A percentile compares a stretch with the other conserved stretches of the same genome.
phyloP scores from a whole-genome alignment of 2,888 invertebrate genomes.

The Acronicta leporina region DNA sequence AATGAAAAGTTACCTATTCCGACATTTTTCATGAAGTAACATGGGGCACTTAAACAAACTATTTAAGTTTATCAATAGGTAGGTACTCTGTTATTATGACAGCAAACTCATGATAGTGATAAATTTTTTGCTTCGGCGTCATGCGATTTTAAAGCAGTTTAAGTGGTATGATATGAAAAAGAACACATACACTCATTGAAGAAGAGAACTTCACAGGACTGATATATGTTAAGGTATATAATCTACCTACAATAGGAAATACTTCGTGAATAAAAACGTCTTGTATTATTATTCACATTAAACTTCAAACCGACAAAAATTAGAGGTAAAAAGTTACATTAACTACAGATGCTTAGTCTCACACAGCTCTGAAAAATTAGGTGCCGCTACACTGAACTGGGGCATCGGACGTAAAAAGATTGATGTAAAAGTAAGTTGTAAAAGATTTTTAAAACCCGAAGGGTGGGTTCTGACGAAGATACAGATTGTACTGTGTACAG shows the following conservation, averaged over 20 bases:
- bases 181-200: constrained; percentile 82
- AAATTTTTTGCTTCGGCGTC: constrained; percentile 22
- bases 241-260: constrained; percentile 56
- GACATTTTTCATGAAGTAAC: not conserved
- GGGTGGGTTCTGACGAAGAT: constrained; percentile 80
- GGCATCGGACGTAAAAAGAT: constrained; percentile 48
- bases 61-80: constrained; percentile 10
- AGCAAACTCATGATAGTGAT: constrained; percentile 25
- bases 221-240: constrained; percentile 55
- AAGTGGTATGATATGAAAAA: constrained; percentile 52
- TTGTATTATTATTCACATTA: constrained; percentile 73
- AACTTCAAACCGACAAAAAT: constrained; percentile 51
- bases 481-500: constrained; percentile 65
- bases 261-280: constrained; percentile 78
- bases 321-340: constrained; percentile 50
- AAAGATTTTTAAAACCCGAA: constrained; percentile 44
- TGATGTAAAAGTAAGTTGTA: constrained; percentile 24
- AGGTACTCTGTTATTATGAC: constrained; percentile 20
- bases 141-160: constrained; percentile 45
- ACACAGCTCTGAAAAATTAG: constrained; percentile 58
- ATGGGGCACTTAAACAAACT: constrained; percentile 38
- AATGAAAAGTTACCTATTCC: too few relatives aligned
- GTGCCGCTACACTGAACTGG: constrained; percentile 51
- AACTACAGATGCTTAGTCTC: constrained; percentile 61
- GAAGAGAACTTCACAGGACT: constrained; percentile 31